A percentile compares a stretch with the other conserved stretches of the same genome.
These are phyloP conservation scores for Urophycis tenuis DNA, from an alignment of 2,797 vertebrate genomes.

Conservation along the genomic window DNA sequence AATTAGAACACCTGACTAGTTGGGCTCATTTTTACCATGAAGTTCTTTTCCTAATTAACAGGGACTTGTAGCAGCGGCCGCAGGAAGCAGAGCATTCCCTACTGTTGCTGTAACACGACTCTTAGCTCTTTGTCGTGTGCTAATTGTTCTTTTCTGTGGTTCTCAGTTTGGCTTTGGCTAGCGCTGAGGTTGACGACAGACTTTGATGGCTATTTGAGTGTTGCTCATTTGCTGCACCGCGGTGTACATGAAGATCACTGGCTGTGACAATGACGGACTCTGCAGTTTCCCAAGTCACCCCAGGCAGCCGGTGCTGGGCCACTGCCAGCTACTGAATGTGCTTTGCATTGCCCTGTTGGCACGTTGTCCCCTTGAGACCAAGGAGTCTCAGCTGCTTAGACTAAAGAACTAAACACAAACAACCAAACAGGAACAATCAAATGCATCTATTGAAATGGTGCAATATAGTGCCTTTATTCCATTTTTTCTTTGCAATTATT, in stretches of 20 bases:
- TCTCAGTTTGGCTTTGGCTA: not conserved
- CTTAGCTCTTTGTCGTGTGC: not conserved
- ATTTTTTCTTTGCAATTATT: not conserved
- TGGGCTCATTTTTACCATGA: not conserved
- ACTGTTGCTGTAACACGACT: not conserved
- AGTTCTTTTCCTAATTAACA: not conserved
- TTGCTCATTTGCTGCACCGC: not conserved
- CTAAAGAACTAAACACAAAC: not conserved
- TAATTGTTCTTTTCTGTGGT: not conserved
- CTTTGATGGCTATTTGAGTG: not conserved
- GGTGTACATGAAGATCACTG: not conserved
- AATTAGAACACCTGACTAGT: not conserved
- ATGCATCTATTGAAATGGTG: not conserved
- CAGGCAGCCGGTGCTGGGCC: not conserved
- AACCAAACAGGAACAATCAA: not conserved
- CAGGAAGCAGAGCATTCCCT: not conserved
- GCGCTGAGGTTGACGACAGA: not conserved
- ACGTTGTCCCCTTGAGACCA: not conserved
- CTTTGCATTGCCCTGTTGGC: not conserved
- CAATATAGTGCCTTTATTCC: too few relatives aligned
- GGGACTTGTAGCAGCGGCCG: not conserved
- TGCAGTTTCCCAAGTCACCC: not conserved
- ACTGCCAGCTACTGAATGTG: not conserved
- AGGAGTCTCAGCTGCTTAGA: not conserved
- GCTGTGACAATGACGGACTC: not conserved